Percentiles rank a stretch among this genome's conserved stretches.
Conservation (phyloP, 2,888 invertebrate species). For the Xylophagus ater region DNA sequence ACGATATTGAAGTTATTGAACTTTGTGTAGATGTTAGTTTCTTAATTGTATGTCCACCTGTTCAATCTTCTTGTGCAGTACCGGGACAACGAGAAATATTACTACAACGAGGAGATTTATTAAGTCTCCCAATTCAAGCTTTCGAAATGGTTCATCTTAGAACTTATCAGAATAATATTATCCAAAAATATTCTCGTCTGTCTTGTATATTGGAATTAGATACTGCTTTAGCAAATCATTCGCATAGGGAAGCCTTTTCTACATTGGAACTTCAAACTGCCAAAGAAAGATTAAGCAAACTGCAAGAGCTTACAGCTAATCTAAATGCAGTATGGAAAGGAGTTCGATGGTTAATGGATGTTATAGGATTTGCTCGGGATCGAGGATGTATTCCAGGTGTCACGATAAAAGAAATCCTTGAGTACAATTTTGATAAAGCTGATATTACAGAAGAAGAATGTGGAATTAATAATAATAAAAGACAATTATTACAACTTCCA, state of each 20-base stretch:
- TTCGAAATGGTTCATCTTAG: constrained; percentile 91
- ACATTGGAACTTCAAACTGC: constrained; percentile 75
- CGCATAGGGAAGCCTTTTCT: constrained; percentile 90
- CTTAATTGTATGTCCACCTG: constrained; percentile 82
- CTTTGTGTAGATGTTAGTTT: constrained; percentile 83
- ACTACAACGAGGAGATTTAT: constrained; percentile 71
- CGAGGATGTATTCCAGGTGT: constrained; percentile 41
- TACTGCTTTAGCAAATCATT: constrained; percentile 81
- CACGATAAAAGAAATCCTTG: constrained; percentile 34
- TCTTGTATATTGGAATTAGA: constrained; percentile 91
- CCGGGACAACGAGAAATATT: constrained; percentile 78
- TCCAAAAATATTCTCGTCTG: constrained; percentile 82
- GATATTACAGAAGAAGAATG: constrained; percentile 16
- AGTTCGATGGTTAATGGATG: constrained; percentile 92
- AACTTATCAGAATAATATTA: constrained; percentile 84
- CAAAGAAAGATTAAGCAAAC: constrained; percentile 67
- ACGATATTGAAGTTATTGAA: constrained; percentile 89
- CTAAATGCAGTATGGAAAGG: constrained; percentile 87
- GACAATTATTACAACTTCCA: constrained; percentile 36
- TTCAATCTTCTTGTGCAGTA: constrained; percentile 84
- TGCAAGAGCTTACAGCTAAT: constrained; percentile 75
- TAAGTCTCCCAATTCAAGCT: constrained; percentile 85
- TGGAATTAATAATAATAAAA: constrained; percentile 20
- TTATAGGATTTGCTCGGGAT: constrained; percentile 88
- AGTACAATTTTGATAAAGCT: constrained; percentile 22